These are phyloP conservation scores for Geotrupes spiniger DNA, from an alignment of 2,888 invertebrate genomes.

Conservation along the genomic window DNA sequence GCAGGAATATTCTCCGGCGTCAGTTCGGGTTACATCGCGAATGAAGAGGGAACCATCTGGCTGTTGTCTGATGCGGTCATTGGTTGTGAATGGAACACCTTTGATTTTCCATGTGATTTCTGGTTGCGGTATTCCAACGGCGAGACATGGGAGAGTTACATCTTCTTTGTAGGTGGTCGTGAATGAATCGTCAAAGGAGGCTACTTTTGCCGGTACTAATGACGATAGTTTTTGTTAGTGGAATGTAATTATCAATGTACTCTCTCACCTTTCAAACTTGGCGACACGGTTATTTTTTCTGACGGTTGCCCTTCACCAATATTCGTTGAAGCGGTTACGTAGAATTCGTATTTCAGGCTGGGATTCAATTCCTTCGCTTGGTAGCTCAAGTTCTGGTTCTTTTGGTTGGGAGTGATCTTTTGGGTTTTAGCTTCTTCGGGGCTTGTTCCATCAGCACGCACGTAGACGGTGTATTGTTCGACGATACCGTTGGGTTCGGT, in stretches of 20 bases:
- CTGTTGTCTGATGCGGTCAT: conserved; percentile 78
- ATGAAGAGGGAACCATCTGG: conserved; percentile 91
- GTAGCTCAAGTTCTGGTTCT: conserved; percentile 65
- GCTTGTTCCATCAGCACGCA: conserved; percentile 59
- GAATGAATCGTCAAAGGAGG: conserved; percentile 92
- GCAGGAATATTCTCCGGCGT: conserved; percentile 93
- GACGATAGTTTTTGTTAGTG: conserved; percentile 12
- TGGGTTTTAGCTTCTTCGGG: conserved; percentile 63
- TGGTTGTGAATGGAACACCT: conserved; percentile 73
- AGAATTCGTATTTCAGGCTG: conserved; percentile 85
- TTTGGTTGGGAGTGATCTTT: conserved; percentile 76
- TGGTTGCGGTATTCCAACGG: conserved; percentile 89
- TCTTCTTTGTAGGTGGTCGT: conserved; percentile 90
- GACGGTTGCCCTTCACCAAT: conserved; percentile 93
- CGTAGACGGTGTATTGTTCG: conserved; percentile 90
- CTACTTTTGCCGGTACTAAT: conserved; percentile 88
- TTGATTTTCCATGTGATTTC: conserved; percentile 88
- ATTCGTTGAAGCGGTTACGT: conserved; percentile 91
- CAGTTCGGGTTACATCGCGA: conserved; percentile 81
- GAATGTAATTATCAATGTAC: neutral
- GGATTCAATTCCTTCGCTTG: conserved; percentile 81
- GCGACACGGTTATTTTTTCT: conserved; percentile 80
- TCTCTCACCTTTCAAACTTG: conserved; percentile 66
- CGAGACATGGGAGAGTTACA: conserved; percentile 85
- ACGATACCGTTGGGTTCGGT: conserved; percentile 90